These are phyloP conservation scores for Carpatolechia fugitivella DNA, from an alignment of 2,888 invertebrate species.

Conservation along the genomic window DNA sequence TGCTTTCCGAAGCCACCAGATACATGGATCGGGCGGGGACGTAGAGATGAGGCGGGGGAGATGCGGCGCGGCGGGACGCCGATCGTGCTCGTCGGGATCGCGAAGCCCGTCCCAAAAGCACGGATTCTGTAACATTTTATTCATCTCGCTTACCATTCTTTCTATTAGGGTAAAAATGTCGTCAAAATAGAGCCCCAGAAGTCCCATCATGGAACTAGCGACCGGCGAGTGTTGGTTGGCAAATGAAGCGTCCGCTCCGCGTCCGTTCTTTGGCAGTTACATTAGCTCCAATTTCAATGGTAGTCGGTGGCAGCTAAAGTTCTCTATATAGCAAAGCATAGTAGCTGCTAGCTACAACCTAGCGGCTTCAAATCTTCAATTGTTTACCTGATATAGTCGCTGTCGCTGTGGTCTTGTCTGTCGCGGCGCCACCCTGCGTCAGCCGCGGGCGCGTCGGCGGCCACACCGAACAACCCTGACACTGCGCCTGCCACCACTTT, in stretches of 20 bases:
- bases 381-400: conserved; percentile 77
- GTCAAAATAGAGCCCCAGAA: no score
- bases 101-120: conserved; percentile 83
- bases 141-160: no score
- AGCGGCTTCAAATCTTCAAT: neutral
- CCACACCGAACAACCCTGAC: conserved; percentile 69
- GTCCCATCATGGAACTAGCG: no score
- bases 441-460: conserved; percentile 61
- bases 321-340: no score
- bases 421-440: conserved; percentile 65
- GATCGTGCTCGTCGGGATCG: conserved; percentile 83
- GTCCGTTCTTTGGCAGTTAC: no score
- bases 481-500: conserved; percentile 67
- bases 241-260: no score
- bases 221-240: no score
- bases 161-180: no score
- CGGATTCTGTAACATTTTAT: conserved; percentile 79
- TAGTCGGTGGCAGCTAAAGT: no score
- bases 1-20: conserved; percentile 70
- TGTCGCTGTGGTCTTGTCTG: conserved; percentile 80
- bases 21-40: conserved; percentile 76
- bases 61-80: conserved; percentile 70
- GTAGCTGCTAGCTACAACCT: no score
- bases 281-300: no score
- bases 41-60: conserved; percentile 68